Conservation (phyloP, 1,140 invertebrate species). For the Epicauta chinensis region DNA sequence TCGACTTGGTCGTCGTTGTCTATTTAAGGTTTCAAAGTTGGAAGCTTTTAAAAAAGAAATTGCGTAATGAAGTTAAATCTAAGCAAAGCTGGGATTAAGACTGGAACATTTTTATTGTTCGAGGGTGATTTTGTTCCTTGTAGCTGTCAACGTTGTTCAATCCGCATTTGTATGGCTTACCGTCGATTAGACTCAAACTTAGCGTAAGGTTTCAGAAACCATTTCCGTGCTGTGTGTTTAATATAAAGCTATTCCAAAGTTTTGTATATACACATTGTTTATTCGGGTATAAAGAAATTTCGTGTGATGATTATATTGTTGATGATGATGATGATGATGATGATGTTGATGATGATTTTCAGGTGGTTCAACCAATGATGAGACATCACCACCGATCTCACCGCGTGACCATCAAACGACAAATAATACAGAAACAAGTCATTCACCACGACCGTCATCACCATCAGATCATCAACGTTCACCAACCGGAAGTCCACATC, state of each 20-base stretch:
- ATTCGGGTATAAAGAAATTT: too few relatives aligned
- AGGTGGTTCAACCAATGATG: slow-evolving; percentile 63
- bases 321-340: neutral
- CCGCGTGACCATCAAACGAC: slow-evolving; percentile 45
- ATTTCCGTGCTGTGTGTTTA: slow-evolving; percentile 20
- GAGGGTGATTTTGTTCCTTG: slow-evolving; percentile 20
- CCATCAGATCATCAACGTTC: slow-evolving; percentile 42
- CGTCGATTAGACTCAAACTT: slow-evolving; percentile 27
- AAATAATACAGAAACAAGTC: slow-evolving; percentile 45
- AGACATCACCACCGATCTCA: slow-evolving; percentile 53
- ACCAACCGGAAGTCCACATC: slow-evolving; percentile 37
- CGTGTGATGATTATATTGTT: too few relatives aligned
- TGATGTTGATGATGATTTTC: slow-evolving; percentile 38
- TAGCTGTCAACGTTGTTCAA: slow-evolving; percentile 24
- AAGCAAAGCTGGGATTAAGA: slow-evolving; percentile 16
- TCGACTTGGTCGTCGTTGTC: too few relatives aligned
- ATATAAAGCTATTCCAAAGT: too few relatives aligned
- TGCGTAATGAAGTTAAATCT: slow-evolving; percentile 11
- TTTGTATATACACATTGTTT: too few relatives aligned
- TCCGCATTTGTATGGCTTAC: slow-evolving; percentile 24
- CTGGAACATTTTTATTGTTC: slow-evolving; percentile 24
- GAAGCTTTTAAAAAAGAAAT: neutral
- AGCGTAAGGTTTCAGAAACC: slow-evolving; percentile 25
- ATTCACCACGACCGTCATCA: slow-evolving; percentile 44
- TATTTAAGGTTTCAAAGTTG: too few relatives aligned